phyloP scores from a whole-genome alignment of 64 coral and sea anemone species.

The Montipora sp. region DNA sequence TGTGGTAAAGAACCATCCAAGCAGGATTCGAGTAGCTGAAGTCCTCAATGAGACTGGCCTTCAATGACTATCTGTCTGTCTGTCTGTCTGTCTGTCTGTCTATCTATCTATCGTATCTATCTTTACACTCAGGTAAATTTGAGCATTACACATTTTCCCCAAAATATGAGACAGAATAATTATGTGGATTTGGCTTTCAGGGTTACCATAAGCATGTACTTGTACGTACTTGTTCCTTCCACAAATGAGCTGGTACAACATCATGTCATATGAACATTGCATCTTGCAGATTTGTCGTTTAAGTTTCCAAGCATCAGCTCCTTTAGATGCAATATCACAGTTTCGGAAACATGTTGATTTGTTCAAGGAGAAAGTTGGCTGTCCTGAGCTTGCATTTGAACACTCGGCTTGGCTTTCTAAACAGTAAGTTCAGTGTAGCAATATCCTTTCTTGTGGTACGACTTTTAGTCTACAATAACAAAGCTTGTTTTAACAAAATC shows the following conservation, averaged over 20 bases:
- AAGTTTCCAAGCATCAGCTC: conserved; percentile 93
- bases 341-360: conserved; percentile 99
- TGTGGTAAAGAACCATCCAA: no score
- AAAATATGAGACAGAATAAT: no score
- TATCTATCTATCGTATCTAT: no score
- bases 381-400: conserved; percentile 95
- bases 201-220: not conserved
- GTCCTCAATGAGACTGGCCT: no score
- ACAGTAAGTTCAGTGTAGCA: conserved; percentile 75
- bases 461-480: no score
- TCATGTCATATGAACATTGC: not conserved
- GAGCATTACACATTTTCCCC: no score
- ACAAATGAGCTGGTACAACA: not conserved
- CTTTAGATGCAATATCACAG: conserved; percentile 98
- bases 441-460: not conserved
- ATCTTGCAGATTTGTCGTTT: conserved; percentile 84
- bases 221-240: not conserved
- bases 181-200: no score
- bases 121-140: no score
- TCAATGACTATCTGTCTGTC: no score
- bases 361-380: conserved; percentile 97
- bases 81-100: no score
- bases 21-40: no score
- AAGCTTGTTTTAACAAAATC: no score
- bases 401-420: conserved; percentile 98